phyloP scores from a whole-genome alignment of 2,797 vertebrate genomes.

The Petrocephalus schoutedeni region DNA sequence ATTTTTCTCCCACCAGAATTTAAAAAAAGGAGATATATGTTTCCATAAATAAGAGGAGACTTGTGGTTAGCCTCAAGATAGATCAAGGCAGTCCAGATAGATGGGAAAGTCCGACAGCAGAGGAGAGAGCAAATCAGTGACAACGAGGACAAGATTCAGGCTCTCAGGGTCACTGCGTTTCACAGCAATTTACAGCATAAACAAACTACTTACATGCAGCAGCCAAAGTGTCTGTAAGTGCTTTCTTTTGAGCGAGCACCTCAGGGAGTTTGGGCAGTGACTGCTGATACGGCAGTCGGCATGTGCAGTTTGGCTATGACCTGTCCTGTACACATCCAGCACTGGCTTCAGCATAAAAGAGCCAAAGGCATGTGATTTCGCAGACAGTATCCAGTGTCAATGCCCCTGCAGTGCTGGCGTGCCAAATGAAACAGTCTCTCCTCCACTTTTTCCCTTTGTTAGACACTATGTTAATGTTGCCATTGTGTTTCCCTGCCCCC shows the following conservation, averaged over 20 bases:
- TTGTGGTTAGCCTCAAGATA: slow-evolving; percentile 30
- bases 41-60: slow-evolving; percentile 13
- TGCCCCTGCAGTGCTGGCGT: neutral
- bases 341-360: neutral
- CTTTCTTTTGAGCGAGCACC: neutral
- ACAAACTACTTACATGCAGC: neutral
- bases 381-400: neutral
- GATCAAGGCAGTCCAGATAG: neutral
- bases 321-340: neutral
- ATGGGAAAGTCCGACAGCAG: neutral
- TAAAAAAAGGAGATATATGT: neutral
- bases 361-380: neutral
- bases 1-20: neutral
- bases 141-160: neutral
- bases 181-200: neutral
- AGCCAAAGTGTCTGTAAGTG: neutral
- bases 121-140: neutral
- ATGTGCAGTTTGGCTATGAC: neutral
- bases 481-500: neutral
- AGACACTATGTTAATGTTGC: neutral
- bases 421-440: neutral
- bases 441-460: neutral
- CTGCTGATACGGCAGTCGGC: neutral
- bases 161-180: neutral
- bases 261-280: neutral